A percentile compares a stretch with the other conserved stretches of the same genome.
These are phyloP conservation scores for Meloe dianella DNA, from an alignment of 2,888 invertebrate species.

Conservation along the genomic window DNA sequence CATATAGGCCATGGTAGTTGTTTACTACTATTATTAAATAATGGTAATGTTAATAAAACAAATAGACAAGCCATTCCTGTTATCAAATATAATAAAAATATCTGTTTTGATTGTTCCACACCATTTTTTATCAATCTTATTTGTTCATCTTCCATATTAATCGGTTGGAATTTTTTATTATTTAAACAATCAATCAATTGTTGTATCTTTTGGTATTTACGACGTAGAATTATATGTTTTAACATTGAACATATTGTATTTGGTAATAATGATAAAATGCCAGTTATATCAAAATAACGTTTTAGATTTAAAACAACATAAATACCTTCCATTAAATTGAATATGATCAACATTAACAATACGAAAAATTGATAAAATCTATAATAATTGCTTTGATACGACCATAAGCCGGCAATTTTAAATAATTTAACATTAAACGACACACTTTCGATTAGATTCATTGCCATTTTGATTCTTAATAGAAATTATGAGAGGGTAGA, in stretches of 20 bases:
- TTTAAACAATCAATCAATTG: constrained; percentile 14
- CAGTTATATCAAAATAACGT: no score
- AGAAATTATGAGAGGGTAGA: no score
- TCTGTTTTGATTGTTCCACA: constrained; percentile 11
- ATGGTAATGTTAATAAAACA: background rate
- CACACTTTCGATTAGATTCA: background rate
- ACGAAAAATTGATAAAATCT: background rate
- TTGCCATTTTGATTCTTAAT: no score
- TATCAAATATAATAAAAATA: constrained; percentile 18
- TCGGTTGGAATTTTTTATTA: constrained; percentile 17
- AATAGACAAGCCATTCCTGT: constrained; percentile 10
- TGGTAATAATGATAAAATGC: background rate
- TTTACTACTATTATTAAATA: constrained; percentile 12
- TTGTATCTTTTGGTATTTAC: background rate
- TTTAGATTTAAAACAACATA: no score
- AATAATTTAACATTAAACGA: background rate
- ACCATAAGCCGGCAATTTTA: background rate
- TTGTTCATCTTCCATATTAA: constrained; percentile 3
- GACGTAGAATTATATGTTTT: background rate
- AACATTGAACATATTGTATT: background rate
- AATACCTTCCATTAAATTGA: background rate
- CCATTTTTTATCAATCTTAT: constrained; percentile 11
- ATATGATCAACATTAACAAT: background rate
- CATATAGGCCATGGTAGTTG: constrained; percentile 15
- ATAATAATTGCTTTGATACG: background rate